phyloP scores from a whole-genome alignment of 2,113 vertebrate genomes.

The Paramormyrops kingsleyae region DNA sequence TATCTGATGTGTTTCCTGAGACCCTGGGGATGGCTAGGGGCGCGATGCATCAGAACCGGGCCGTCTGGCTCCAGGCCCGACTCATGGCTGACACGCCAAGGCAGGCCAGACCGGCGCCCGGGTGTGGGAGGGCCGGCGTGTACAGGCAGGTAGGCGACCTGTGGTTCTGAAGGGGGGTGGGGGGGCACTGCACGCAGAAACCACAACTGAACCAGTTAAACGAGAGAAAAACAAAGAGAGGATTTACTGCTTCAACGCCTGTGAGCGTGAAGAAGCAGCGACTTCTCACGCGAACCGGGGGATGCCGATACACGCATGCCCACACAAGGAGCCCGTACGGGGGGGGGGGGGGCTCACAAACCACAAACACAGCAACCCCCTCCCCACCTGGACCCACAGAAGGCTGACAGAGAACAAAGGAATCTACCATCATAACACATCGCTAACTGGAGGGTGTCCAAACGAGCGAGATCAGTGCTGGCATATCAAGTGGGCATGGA shows the following conservation, averaged over 20 bases:
- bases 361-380: not conserved
- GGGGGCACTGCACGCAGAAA: slow-evolving; percentile 16
- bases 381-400: not conserved
- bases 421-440: not conserved
- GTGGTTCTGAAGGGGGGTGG: not conserved
- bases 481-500: not conserved
- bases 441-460: not conserved
- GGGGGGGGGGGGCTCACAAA: too few species aligned
- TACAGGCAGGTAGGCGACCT: not conserved
- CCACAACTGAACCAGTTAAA: slow-evolving; percentile 10
- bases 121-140: not conserved
- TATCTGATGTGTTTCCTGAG: not conserved
- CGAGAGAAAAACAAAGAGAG: slow-evolving; percentile 20
- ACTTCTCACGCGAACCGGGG: slow-evolving; percentile 19
- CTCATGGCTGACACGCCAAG: not conserved
- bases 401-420: not conserved
- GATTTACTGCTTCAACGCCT: slow-evolving; percentile 23
- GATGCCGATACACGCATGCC: not conserved
- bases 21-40: not conserved
- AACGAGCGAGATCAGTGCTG: not conserved
- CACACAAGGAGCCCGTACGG: not conserved
- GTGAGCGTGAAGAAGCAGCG: not conserved
- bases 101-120: not conserved
- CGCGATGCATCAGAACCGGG: not conserved
- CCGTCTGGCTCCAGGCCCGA: not conserved